These are phyloP conservation scores for Eledona agricola DNA, from an alignment of 2,888 invertebrate species.

Conservation along the genomic window DNA sequence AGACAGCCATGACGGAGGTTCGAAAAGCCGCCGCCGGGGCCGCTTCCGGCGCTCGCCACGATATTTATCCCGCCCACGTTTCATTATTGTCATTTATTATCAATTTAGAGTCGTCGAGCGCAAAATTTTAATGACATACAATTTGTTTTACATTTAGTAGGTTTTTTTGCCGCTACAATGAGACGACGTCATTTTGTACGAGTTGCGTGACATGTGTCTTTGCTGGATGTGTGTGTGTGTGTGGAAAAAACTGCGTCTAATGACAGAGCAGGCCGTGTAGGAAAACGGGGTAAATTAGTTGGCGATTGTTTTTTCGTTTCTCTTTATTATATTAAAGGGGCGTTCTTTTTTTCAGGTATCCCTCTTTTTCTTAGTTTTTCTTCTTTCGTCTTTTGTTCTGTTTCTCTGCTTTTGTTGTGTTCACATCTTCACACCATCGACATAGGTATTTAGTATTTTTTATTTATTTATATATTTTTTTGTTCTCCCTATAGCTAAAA, in stretches of 20 bases:
- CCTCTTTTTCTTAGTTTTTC: too few relatives aligned
- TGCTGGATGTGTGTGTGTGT: conserved; percentile 39
- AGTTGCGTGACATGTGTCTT: conserved; percentile 53
- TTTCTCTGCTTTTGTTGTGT: too few relatives aligned
- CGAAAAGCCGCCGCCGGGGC: conserved; percentile 52
- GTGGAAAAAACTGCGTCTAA: conserved; percentile 46
- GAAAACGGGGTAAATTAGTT: conserved; percentile 52
- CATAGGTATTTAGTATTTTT: too few relatives aligned
- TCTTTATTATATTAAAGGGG: conserved; percentile 14
- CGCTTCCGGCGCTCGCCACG: conserved; percentile 58
- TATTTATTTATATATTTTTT: too few relatives aligned
- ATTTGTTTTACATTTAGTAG: conserved; percentile 59
- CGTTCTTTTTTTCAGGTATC: too few relatives aligned
- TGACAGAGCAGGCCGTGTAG: conserved; percentile 44
- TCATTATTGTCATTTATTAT: conserved; percentile 64
- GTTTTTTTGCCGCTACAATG: conserved; percentile 26
- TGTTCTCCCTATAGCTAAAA: too few relatives aligned
- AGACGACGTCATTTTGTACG: conserved; percentile 41
- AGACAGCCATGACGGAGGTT: conserved; percentile 46
- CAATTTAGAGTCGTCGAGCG: conserved; percentile 61
- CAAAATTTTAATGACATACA: conserved; percentile 62
- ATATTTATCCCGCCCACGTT: conserved; percentile 58
- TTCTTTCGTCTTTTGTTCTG: too few relatives aligned
- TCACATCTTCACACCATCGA: too few relatives aligned
- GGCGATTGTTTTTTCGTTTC: conserved; percentile 42